Conservation (phyloP, 2,113 vertebrate species). For the Gymnogyps californianus region DNA sequence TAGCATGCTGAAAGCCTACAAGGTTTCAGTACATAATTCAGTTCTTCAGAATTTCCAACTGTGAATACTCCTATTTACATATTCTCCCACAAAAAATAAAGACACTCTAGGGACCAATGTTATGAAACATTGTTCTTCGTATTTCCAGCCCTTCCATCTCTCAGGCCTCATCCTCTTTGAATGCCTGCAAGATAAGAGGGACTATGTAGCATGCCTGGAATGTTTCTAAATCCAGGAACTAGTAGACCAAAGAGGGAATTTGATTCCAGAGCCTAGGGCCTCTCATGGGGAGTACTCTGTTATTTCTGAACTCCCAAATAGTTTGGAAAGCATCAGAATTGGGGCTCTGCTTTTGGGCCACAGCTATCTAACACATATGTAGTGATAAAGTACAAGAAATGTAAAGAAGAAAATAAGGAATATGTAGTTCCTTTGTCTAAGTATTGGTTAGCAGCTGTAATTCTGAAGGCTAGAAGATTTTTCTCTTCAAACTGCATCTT, state of each 20-base stretch:
- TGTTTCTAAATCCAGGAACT: not conserved
- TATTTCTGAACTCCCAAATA: not conserved
- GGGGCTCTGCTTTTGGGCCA: not conserved
- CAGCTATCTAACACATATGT: too few species aligned
- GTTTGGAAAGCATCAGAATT: not conserved
- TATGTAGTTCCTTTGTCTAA: not conserved
- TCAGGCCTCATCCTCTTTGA: not conserved
- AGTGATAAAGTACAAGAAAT: not conserved
- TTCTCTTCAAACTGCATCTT: not conserved
- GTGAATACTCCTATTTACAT: too few species aligned
- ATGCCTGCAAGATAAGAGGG: not conserved
- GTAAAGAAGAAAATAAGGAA: not conserved
- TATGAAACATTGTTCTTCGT: not conserved
- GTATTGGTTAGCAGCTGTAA: not conserved
- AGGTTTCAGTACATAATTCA: too few species aligned
- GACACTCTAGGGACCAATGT: not conserved
- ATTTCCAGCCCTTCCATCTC: not conserved
- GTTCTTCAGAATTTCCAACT: too few species aligned
- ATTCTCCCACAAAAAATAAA: not conserved
- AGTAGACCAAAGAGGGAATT: not conserved
- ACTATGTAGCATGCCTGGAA: not conserved
- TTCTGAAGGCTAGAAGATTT: not conserved
- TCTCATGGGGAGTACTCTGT: not conserved
- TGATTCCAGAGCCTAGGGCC: not conserved
- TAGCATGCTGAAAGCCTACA: too few species aligned